Base-by-base conservation (phyloP, 2,888 invertebrate genomes). In the Ornithoptera alexandrae region DNA sequence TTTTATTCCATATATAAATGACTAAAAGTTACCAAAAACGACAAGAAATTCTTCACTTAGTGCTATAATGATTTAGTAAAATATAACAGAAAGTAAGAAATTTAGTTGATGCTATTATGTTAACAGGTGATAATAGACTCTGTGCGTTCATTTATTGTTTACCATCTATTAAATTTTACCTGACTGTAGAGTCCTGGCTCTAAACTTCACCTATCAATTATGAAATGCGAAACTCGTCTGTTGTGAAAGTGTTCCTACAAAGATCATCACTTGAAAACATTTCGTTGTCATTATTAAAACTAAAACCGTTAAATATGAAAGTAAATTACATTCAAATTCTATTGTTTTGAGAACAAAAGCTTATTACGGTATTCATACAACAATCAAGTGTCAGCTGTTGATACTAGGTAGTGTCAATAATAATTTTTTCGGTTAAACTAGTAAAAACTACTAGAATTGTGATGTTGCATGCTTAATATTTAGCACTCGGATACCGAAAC, bases 301-400 rank as follows among this genome's bases (percentile, higher is more conserved):
- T 53, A 39, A 50, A 50, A 61, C 60, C 66, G 67, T 67, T 53
- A 30, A 61, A 39, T 24, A 67, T 61, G 67, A 61, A 67, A 67
- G 67, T 67, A 67, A 61, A 67, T 61, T 67, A 67, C 53, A 15
- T 56, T 61, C 67, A 56, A 61, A 67, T 61, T 67, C 67, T 61
- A 53, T 67, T 67, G 67, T 67, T 53, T 61, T 60, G 5, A 56
- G 50, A 56, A 67, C 67, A 60, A 66, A 67, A 61, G 60, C 20
- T 42, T 7, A 24, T 61, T 61, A 61, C 60, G 39, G 65, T 36
- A 46, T 50, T 46, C 58, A 60, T 46, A n/a, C 6, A n/a, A n/a
- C 53, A n/a, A 7, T 53, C 53, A n/a, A 30, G 18, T 53, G 53
- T n/a, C 18, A 53, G n/a, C n/a, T 53, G 53, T 18, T 53, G 2